Evolutionary conservation across 2,797 vertebrate genomes (phyloP).

Genomic region (Sarcoramphus papa): DNA sequence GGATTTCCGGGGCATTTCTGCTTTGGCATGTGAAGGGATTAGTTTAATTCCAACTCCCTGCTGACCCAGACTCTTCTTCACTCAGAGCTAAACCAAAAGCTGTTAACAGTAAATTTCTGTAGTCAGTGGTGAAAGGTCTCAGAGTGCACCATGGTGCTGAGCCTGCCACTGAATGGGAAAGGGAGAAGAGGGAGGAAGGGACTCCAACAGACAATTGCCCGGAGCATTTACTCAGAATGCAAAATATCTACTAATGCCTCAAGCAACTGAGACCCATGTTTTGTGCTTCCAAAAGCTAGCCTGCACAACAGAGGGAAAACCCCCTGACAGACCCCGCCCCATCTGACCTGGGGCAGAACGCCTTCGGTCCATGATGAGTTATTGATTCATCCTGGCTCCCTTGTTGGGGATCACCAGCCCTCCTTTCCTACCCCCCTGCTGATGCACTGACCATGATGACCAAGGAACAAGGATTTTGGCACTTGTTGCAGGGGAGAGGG

Average conservation of each 20-base stretch:
- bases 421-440: not conserved
- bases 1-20: not conserved
- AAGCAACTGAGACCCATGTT: not conserved
- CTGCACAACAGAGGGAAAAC: not conserved
- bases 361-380: not conserved
- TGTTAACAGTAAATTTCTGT: not conserved
- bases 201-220: not conserved
- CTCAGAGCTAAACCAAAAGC: not conserved
- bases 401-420: accelerated
- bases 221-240: not conserved
- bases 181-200: not conserved
- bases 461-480: not conserved
- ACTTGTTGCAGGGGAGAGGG: not conserved
- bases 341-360: not conserved
- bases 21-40: not conserved
- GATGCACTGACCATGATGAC: not conserved
- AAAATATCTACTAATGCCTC: not conserved
- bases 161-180: not conserved
- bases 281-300: not conserved
- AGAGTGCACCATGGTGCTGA: not conserved
- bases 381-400: not conserved
- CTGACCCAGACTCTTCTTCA: not conserved
- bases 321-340: accelerated
- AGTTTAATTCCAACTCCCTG: not conserved
- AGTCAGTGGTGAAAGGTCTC: not conserved